Conservation (phyloP, 2,797 vertebrate species). For the Dallia pectoralis region DNA sequence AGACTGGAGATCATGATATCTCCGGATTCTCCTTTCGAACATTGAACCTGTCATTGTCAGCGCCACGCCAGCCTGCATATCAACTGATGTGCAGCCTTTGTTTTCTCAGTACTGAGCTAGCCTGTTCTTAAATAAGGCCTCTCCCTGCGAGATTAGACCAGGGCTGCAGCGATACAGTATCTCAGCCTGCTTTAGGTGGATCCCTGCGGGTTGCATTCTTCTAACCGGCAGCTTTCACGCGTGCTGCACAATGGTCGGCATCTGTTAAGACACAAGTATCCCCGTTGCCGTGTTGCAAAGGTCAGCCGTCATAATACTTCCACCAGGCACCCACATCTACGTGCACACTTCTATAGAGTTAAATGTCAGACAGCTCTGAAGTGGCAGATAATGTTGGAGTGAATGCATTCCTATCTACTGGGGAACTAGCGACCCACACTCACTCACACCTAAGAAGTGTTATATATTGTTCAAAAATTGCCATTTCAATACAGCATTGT, state of each 20-base stretch:
- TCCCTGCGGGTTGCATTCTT: too few species aligned
- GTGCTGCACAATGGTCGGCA: slow-evolving; percentile 32
- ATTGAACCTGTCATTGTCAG: slow-evolving; percentile 59
- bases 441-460: not conserved
- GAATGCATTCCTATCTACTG: slow-evolving; percentile 37
- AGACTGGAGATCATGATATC: slow-evolving; percentile 61
- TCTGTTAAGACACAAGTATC: slow-evolving; percentile 45
- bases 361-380: not conserved
- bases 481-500: not conserved
- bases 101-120: too few species aligned
- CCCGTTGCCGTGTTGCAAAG: slow-evolving; percentile 57
- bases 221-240: slow-evolving; percentile 35
- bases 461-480: not conserved
- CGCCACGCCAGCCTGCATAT: slow-evolving; percentile 54
- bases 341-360: not conserved
- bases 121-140: too few species aligned
- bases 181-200: too few species aligned
- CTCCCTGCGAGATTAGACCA: too few species aligned
- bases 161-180: too few species aligned
- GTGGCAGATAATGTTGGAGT: slow-evolving; percentile 19
- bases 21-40: slow-evolving; percentile 60
- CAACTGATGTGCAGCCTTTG: slow-evolving; percentile 45
- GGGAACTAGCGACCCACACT: slow-evolving; percentile 27
- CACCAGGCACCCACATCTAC: slow-evolving; percentile 15
- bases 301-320: slow-evolving; percentile 56